Percentiles rank a stretch among this genome's conserved stretches.
phyloP scores from a whole-genome alignment of 2,797 vertebrate species.

The Tenualosa ilisha region DNA sequence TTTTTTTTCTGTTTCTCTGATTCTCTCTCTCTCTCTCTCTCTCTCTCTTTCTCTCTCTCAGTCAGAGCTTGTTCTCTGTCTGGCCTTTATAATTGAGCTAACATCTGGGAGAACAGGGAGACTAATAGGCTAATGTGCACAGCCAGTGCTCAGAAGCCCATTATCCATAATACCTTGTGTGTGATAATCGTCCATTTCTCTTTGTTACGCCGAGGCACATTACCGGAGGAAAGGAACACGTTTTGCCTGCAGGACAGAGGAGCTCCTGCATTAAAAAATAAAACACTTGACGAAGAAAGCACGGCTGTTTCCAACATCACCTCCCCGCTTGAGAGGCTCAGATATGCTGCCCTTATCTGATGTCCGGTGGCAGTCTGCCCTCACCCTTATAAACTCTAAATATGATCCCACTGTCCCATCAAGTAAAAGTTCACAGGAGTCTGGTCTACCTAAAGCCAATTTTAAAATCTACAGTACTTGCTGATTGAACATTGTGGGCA shows the following conservation, averaged over 20 bases:
- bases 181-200: conserved; percentile 44
- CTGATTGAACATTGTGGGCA: no score
- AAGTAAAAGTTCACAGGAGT: neutral
- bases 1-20: neutral
- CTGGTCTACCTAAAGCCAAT: no score
- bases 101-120: conserved; percentile 42
- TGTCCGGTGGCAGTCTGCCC: neutral
- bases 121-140: conserved; percentile 39
- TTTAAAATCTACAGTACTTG: no score
- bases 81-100: conserved; percentile 40
- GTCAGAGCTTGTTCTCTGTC: conserved; percentile 42
- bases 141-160: conserved; percentile 40
- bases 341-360: neutral
- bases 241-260: conserved; percentile 33
- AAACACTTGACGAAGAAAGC: conserved; percentile 6
- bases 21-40: neutral
- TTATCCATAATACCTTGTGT: conserved; percentile 45
- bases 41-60: conserved; percentile 11
- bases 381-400: neutral
- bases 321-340: neutral
- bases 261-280: conserved; percentile 4
- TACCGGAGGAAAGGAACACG: conserved; percentile 2
- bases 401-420: neutral
- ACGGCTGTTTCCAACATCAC: neutral
- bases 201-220: conserved; percentile 36